Conservation (phyloP, 2,113 vertebrate species). For the Lampris incognitus region DNA sequence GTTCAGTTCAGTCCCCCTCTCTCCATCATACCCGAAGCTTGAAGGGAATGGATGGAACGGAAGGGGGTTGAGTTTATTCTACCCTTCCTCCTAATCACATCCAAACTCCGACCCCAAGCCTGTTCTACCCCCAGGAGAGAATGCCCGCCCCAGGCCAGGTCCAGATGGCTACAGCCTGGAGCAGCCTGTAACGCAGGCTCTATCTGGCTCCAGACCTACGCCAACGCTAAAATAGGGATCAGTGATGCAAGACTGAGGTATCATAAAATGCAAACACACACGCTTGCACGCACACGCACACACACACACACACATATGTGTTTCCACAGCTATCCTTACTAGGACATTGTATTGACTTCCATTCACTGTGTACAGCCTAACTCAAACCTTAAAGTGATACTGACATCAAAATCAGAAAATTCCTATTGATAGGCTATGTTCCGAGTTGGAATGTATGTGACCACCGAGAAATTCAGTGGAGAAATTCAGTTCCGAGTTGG, state of each 20-base stretch:
- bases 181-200: slow-evolving; percentile 19
- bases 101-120: slow-evolving; percentile 10
- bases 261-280: slow-evolving; percentile 19
- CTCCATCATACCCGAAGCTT: slow-evolving; percentile 58
- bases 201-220: slow-evolving; percentile 49
- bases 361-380: no score
- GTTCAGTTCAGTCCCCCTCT: slow-evolving; percentile 55
- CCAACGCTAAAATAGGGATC: slow-evolving; percentile 32
- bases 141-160: slow-evolving; percentile 42
- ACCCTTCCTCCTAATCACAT: slow-evolving; percentile 40
- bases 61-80: slow-evolving; percentile 57
- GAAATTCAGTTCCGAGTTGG: no score
- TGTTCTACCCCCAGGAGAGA: slow-evolving; percentile 11
- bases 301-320: neutral
- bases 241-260: slow-evolving; percentile 49
- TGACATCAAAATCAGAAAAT: no score
- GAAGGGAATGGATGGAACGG: slow-evolving; percentile 47
- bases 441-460: no score
- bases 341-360: no score
- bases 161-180: slow-evolving; percentile 63
- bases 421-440: no score
- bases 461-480: no score
- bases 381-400: no score
- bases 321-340: no score
- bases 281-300: slow-evolving; percentile 28